Evolutionary conservation across 2,888 invertebrate species (phyloP).

Genomic region (Oscheius sp.): DNA sequence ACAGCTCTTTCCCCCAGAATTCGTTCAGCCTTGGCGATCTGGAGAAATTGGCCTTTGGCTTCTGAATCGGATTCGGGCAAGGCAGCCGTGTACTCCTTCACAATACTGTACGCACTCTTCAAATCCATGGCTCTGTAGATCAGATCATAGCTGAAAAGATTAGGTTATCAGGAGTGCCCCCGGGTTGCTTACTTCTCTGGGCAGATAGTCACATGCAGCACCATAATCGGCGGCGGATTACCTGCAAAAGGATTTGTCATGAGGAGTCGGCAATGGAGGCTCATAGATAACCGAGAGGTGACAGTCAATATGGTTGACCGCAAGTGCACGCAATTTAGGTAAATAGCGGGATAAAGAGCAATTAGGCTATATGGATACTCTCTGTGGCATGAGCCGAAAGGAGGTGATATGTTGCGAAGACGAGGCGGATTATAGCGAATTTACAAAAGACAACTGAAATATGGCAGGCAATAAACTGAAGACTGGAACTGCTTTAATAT

Average conservation of each 20-base stretch:
- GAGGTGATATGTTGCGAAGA: not conserved
- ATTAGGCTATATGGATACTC: slow-evolving; percentile 24
- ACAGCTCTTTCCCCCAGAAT: slow-evolving; percentile 19
- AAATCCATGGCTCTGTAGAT: slow-evolving; percentile 27
- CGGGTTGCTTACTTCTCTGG: slow-evolving; percentile 24
- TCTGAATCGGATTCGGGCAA: slow-evolving; percentile 4
- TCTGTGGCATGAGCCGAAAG: not conserved
- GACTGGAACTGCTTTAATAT: not conserved
- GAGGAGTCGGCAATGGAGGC: slow-evolving; percentile 18
- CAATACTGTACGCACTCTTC: slow-evolving; percentile 19
- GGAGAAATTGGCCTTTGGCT: not conserved
- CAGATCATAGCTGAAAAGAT: slow-evolving; percentile 27
- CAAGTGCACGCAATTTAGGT: slow-evolving; percentile 27
- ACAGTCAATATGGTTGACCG: slow-evolving; percentile 33
- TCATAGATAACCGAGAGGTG: slow-evolving; percentile 25
- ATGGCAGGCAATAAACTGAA: not conserved
- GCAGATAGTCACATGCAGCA: slow-evolving; percentile 24
- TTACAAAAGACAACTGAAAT: slow-evolving; percentile 2
- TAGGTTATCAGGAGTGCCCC: not conserved
- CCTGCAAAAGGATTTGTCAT: slow-evolving; percentile 29
- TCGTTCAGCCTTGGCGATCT: slow-evolving; percentile 17
- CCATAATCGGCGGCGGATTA: slow-evolving; percentile 32
- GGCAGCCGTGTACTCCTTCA: slow-evolving; percentile 19
- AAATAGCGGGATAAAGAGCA: slow-evolving; percentile 19
- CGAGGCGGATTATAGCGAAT: not conserved